phyloP scores from a whole-genome alignment of 1,140 invertebrate genomes.

The Drosophila ohnishii region DNA sequence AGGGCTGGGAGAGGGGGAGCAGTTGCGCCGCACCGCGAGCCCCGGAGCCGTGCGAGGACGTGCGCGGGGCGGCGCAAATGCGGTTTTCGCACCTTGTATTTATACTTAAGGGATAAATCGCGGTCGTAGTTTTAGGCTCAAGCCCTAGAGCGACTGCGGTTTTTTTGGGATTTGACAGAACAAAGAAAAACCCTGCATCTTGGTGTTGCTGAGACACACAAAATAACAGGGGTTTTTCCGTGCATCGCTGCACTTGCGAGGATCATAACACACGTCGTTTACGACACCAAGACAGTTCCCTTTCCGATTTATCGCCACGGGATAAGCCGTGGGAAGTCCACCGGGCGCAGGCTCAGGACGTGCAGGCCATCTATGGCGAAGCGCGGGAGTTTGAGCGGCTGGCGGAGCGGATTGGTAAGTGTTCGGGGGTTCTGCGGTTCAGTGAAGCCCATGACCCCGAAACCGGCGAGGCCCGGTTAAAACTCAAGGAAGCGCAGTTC shows the following conservation, averaged over 20 bases:
- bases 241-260: neutral
- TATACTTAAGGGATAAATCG: neutral
- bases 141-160: conserved; percentile 1
- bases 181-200: neutral
- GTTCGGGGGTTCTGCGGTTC: neutral
- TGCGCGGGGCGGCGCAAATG: neutral
- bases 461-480: neutral
- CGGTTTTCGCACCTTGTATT: conserved; percentile 2
- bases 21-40: conserved; percentile 1
- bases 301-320: neutral
- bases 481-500: neutral
- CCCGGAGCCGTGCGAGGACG: conserved; percentile 1
- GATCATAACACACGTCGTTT: neutral
- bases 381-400: neutral
- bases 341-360: neutral
- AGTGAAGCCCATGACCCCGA: neutral
- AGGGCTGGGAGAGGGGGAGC: neutral
- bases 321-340: neutral
- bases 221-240: conserved; percentile 1
- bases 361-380: neutral
- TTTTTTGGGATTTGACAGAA: neutral
- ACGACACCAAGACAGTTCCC: neutral
- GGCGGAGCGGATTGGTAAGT: neutral
- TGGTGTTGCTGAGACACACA: neutral
- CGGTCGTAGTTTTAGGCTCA: neutral